Evolutionary conservation across 2,113 vertebrate species (phyloP), one percentile per base, ranked within the genome.

Genomic region (Caloenas nicobarica): DNA sequence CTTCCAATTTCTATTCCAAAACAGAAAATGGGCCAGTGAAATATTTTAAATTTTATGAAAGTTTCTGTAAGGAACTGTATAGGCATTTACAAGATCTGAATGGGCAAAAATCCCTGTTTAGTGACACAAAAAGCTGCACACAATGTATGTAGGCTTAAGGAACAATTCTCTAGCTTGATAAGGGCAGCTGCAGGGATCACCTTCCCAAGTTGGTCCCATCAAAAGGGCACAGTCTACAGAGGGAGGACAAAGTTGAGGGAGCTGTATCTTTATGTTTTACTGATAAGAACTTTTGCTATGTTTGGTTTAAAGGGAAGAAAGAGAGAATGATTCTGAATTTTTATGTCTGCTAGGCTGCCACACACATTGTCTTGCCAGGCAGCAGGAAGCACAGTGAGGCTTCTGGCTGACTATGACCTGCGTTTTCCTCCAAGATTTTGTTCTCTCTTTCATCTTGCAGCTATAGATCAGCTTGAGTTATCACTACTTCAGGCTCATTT

Each of bases 291-390:
- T 53, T 69, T 62, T 29, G 13, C 13, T 62, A 4, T 36, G 4
- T 57, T 70, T 54, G 2, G 2, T 71, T 62, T 66, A 46, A 87
- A 86, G 29, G 31, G 58, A 56, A 40, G 13, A 44, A 64, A 40
- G 13, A 44, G 60, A 77, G 8, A 46, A 86, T 50, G 2, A 68
- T 29, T 72, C 12, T 18, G 11, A 66, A 36, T 57, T 82, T 68
- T 82, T 50, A 24, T 25, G 7, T 21, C 36, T 36, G 8, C 7
- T 5, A 1, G 0, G 9, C 13, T 76, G 11, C 40, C 2, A 0
- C 2, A 11, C 11, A 11, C 13, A 7, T 57, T 48, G 9, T 61
- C 29, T 24, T 48, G 14, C 8, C 50, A 82, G n/a, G 33, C 64
- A 86, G 29, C 0, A 0, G 13, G 7, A 79, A 69, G 31, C 7